phyloP scores from a whole-genome alignment of 2,888 invertebrate species.

The Hartigia nigra region DNA sequence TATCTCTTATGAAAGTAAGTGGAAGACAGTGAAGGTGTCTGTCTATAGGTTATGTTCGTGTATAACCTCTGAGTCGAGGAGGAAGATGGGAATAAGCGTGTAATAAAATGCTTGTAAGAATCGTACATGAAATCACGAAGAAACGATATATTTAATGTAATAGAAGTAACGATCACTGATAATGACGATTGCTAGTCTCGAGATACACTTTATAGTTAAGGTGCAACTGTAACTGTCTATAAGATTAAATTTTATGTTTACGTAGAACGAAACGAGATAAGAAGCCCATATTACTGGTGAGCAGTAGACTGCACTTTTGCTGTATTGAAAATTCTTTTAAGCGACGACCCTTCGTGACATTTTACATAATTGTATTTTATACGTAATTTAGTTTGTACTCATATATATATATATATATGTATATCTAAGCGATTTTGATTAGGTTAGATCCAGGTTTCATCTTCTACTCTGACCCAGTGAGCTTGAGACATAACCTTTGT shows the following conservation, averaged over 20 bases:
- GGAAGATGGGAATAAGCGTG: not conserved
- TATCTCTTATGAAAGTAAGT: not conserved
- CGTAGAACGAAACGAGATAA: not conserved
- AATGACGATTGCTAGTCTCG: not conserved
- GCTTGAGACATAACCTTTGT: constrained; percentile 65
- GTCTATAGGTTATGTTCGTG: not conserved
- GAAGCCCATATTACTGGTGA: not conserved
- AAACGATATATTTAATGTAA: not conserved
- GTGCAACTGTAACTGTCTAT: not conserved
- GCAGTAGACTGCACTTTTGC: not conserved
- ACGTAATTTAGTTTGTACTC: not conserved
- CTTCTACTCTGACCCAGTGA: constrained; percentile 57
- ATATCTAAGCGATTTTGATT: not conserved
- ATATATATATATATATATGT: not conserved
- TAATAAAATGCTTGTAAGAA: not conserved
- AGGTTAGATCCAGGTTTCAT: constrained; percentile 21
- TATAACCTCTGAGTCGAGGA: not conserved
- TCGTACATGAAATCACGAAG: not conserved
- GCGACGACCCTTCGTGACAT: not conserved
- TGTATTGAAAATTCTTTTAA: not conserved
- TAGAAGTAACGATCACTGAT: not conserved
- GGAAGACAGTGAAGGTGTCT: not conserved
- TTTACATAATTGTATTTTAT: not conserved
- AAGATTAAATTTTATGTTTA: not conserved
- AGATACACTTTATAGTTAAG: not conserved